Evolutionary conservation across 2,797 vertebrate genomes (phyloP), one percentile per base, ranked within the genome.

Genomic region (Paramormyrops hopkinsi): DNA sequence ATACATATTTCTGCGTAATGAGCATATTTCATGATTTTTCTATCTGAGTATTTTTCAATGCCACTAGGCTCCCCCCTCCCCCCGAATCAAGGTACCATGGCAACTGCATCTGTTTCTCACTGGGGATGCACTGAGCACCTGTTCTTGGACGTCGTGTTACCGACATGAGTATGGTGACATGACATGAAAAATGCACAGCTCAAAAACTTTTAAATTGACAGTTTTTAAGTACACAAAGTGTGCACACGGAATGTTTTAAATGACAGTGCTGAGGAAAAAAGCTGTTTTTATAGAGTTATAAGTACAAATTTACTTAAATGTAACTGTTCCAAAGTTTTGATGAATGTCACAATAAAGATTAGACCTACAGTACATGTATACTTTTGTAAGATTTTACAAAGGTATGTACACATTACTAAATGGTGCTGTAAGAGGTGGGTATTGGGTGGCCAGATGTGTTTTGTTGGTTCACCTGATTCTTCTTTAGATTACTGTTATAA

Each of bases 81-180:
- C 53, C 86, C 53, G 7, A 37, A 59, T 29, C 51, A 59, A 87
- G 86, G 53, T 87, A 87, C 53, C 86, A 87, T 87, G 86, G 86
- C 86, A 87, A 87, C 86, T 59, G 53, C 29, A 87, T 87, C 86
- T 87, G 86, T 37, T 87, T 87, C 53, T 56, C 53, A 87, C 86
- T 56, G 53, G 19, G 86, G 86, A 41, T 56, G 54, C 86, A 56
- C 86, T 59, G 33, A 59, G 86, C 51, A 87, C 86, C 86, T 87
- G 53, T 22, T 87, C 29, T 22, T 59, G 85, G 86, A 54, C 17
- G 8, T 9, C 9, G 33, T 51, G 12, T 44, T 59, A 44, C 4
- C 14, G 33, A 87, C 51, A 53, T 2, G 51, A 86, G 29, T 19
- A 37, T 0, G 44, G 82, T 25, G 82, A 29, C 82, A 51, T 48